These are phyloP conservation scores for Rhinogobio ventralis DNA, from an alignment of 2,797 vertebrate species.

Conservation along the genomic window DNA sequence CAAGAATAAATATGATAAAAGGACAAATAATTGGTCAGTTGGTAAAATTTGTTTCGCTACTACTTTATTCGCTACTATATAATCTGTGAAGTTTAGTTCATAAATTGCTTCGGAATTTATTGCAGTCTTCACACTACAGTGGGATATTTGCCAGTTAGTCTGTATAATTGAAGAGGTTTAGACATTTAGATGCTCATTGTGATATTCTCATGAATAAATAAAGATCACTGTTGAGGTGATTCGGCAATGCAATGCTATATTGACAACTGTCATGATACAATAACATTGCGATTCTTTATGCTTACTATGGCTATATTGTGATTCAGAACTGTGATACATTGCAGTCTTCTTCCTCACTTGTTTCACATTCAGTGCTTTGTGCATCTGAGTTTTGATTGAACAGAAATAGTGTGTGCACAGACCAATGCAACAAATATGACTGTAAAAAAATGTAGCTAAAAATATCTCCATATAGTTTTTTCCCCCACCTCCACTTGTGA, in stretches of 20 bases:
- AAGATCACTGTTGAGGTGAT: background rate
- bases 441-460: background rate
- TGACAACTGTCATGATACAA: background rate
- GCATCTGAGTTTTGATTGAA: background rate
- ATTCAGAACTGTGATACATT: background rate
- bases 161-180: background rate
- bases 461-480: background rate
- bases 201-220: constrained; percentile 25
- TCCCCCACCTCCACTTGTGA: background rate
- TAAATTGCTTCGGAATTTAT: background rate
- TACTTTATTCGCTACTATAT: background rate
- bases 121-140: background rate
- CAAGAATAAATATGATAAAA: background rate
- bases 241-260: background rate
- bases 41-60: background rate
- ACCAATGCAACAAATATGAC: background rate
- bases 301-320: background rate
- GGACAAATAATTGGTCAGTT: background rate
- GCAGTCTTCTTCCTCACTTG: background rate
- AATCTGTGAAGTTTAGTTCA: background rate
- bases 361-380: background rate
- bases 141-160: background rate
- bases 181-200: background rate
- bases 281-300: background rate
- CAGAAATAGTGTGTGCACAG: background rate